Evolutionary conservation across 2,797 vertebrate genomes (phyloP).

Genomic region (Lemur catta): DNA sequence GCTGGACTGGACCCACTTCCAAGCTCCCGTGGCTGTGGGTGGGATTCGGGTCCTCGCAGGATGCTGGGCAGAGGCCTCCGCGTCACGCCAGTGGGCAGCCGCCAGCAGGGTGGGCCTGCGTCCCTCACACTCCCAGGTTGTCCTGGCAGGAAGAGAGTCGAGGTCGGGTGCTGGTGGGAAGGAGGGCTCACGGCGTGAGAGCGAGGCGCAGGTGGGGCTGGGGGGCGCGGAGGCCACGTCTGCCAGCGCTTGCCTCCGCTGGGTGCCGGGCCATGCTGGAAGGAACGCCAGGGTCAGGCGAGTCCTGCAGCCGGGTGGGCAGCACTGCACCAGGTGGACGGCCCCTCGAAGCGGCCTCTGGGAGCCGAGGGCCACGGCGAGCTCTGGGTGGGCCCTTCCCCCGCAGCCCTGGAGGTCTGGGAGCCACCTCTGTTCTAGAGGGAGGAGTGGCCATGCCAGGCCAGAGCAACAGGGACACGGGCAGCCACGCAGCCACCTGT

Average conservation of each 20-base stretch:
- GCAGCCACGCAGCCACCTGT: neutral
- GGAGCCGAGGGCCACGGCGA: neutral
- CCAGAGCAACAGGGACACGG: neutral
- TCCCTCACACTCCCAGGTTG: neutral
- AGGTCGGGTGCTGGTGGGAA: neutral
- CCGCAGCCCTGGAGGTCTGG: neutral
- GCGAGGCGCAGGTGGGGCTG: fast-evolving
- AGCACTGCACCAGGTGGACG: no score
- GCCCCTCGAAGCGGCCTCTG: neutral
- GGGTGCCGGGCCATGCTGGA: no score
- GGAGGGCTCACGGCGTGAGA: neutral
- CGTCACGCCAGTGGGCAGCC: neutral
- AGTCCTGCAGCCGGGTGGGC: neutral
- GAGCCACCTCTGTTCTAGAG: neutral
- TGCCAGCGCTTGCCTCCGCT: neutral
- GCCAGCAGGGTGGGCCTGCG: neutral
- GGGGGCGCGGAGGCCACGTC: fast-evolving
- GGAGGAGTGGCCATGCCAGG: neutral
- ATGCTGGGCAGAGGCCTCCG: neutral
- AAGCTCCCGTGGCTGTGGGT: neutral
- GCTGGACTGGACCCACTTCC: neutral
- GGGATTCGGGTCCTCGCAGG: neutral
- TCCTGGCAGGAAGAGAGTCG: neutral
- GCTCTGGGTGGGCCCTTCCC: neutral
- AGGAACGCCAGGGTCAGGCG: no score